Base-by-base conservation (phyloP, 2,888 invertebrate genomes). In the Cephalotes varians region DNA sequence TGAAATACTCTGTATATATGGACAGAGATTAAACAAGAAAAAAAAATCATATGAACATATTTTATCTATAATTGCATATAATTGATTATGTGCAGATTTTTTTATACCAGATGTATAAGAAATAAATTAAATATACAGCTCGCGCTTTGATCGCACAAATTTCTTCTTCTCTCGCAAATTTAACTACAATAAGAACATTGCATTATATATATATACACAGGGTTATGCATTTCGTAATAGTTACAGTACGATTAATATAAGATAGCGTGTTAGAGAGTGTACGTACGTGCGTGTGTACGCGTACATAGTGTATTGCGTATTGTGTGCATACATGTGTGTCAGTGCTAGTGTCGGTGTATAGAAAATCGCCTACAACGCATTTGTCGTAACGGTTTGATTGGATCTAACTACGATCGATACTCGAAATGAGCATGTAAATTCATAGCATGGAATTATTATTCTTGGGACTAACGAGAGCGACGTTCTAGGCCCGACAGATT, bases 311-410 rank as follows among this genome's bases (percentile, higher is more conserved):
- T 93, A 91, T 92, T 72, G n/a, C 56, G 2, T 18, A 6, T 31
- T 44, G 58, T 34, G 28, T 64, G 12, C 49, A 1, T 40, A n/a
- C 15, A 15, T n/a, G 82, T 84, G 92, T 92, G 90, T 64, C 28
- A 15, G 10, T 93, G 91, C 44, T 18, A 7, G 62, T 62, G n/a
- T 56, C 31, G 21, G 77, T 85, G 91, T 92, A 90, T 92, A 92
- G 91, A 93, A 92, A 92, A 91, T 93, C 93, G 90, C 89, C 92
- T 93, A 93, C 91, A 93, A 93, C 93, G 92, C 89, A 92, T 89
- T 90, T 60, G 85, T 90, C 69, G 86, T 90, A 91, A 91, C 88
- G 88, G 86, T 92, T 89, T 87, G 88, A 88, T 90, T 90, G 89
- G 85, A 91, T 88, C 92, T 92, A 92, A 90, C 90, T 91, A 90